Percentiles rank a stretch among this genome's conserved stretches.
These are phyloP conservation scores for Caenorhabditis zanzibari DNA, from an alignment of 2,888 invertebrate genomes.

Conservation along the genomic window DNA sequence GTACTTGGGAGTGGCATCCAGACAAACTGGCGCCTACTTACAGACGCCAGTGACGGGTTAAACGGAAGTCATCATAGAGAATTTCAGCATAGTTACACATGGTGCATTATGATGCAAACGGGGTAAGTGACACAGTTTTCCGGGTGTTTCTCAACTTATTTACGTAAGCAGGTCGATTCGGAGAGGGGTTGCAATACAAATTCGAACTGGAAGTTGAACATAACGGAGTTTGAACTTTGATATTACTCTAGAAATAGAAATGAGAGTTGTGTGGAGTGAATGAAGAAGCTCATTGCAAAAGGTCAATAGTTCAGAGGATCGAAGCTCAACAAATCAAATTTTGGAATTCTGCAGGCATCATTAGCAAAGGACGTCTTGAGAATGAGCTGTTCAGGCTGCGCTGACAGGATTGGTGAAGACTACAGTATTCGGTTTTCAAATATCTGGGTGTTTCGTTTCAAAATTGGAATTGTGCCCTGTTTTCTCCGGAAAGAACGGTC, in stretches of 20 bases:
- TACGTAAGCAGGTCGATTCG: constrained; percentile 36
- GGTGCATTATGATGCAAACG: constrained; percentile 45
- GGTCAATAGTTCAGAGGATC: too few species aligned
- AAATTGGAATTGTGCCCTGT: too few species aligned
- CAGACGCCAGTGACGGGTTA: constrained; percentile 8
- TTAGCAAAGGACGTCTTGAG: too few species aligned
- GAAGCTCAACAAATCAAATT: too few species aligned
- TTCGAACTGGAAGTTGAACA: constrained; percentile 20
- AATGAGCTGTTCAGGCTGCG: too few species aligned
- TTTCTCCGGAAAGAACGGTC: too few species aligned
- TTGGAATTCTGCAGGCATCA: too few species aligned
- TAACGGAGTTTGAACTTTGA: constrained; percentile 9
- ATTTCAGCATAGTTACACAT: constrained; percentile 31
- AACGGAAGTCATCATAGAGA: constrained; percentile 43
- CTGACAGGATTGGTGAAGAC: too few species aligned
- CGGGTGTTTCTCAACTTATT: constrained; percentile 38
- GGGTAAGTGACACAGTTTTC: constrained; percentile 25
- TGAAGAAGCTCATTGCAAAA: not conserved
- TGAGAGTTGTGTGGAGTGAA: not conserved
- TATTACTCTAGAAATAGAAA: not conserved
- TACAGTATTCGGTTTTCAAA: too few species aligned
- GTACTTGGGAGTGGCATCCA: constrained; percentile 49
- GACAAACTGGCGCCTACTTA: constrained; percentile 23
- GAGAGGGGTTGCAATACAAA: not conserved
- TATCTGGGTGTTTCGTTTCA: too few species aligned